A percentile compares a stretch with the other conserved stretches of the same genome.
Conservation (phyloP, 2,888 invertebrate species). For the Cerceris ruficornis region DNA sequence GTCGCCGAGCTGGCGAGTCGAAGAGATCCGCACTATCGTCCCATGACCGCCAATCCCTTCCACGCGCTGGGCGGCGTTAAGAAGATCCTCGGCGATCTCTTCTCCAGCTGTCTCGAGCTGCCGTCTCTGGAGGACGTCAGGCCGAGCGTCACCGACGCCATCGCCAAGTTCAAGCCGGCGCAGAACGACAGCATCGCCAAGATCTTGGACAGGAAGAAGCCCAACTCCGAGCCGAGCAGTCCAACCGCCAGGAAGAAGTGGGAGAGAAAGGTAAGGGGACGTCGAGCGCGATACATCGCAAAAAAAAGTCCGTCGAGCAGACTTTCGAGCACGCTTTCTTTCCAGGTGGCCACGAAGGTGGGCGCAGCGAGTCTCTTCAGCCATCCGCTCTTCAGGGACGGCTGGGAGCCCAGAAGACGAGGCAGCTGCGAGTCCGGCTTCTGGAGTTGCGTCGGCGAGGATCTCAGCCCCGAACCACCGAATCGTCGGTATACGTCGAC, state of each 20-base stretch:
- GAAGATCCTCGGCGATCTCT: slow-evolving; percentile 88
- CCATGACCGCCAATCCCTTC: slow-evolving; percentile 87
- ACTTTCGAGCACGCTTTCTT: background rate
- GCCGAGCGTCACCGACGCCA: slow-evolving; percentile 83
- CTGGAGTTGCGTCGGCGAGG: slow-evolving; percentile 93
- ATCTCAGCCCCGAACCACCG: slow-evolving; percentile 83
- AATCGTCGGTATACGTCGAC: slow-evolving; percentile 80
- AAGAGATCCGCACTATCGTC: slow-evolving; percentile 91
- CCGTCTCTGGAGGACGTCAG: slow-evolving; percentile 85
- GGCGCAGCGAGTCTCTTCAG: slow-evolving; percentile 84
- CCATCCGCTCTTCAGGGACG: slow-evolving; percentile 83
- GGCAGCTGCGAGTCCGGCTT: slow-evolving; percentile 95
- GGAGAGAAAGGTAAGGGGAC: slow-evolving; percentile 77
- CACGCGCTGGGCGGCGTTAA: slow-evolving; percentile 90
- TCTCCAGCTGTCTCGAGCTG: slow-evolving; percentile 90
- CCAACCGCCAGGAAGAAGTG: slow-evolving; percentile 80
- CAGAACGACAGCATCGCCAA: slow-evolving; percentile 79
- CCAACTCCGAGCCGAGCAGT: slow-evolving; percentile 79
- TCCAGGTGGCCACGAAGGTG: slow-evolving; percentile 80
- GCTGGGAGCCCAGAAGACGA: slow-evolving; percentile 85
- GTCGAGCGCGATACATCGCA: background rate
- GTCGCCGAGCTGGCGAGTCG: slow-evolving; percentile 94
- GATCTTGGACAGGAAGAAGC: slow-evolving; percentile 78
- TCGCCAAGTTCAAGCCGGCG: slow-evolving; percentile 76
- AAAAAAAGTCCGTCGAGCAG: too few relatives aligned